Percentiles rank a stretch among this genome's conserved stretches.
Conservation (phyloP, 2,888 invertebrate genomes). For the Selenia dentaria region DNA sequence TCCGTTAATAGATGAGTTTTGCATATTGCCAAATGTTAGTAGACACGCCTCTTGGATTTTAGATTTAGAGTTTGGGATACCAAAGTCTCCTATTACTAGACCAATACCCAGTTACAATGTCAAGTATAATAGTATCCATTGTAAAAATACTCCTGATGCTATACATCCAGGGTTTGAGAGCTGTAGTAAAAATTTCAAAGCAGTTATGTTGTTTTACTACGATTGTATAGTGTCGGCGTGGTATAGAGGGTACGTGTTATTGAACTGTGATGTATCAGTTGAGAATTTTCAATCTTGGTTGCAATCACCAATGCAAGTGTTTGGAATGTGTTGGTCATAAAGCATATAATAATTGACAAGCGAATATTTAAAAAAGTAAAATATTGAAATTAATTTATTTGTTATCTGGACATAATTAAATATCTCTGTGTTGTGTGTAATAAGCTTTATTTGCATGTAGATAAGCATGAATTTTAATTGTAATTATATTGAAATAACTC, state of each 20-base stretch:
- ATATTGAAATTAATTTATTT: too few relatives aligned
- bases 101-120: slow-evolving; percentile 60
- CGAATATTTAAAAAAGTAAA: too few relatives aligned
- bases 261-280: slow-evolving; percentile 55
- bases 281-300: slow-evolving; percentile 68
- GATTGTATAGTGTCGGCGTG: slow-evolving; percentile 59
- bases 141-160: slow-evolving; percentile 56
- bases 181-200: slow-evolving; percentile 56
- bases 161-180: slow-evolving; percentile 66
- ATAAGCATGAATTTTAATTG: slow-evolving; percentile 28
- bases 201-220: slow-evolving; percentile 57
- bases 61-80: slow-evolving; percentile 65
- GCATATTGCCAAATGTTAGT: slow-evolving; percentile 46
- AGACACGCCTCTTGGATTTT: slow-evolving; percentile 57
- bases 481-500: slow-evolving; percentile 5
- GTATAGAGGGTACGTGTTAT: slow-evolving; percentile 57
- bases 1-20: slow-evolving; percentile 62
- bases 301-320: slow-evolving; percentile 51
- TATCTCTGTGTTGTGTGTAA: too few relatives aligned
- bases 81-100: slow-evolving; percentile 48
- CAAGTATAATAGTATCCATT: slow-evolving; percentile 57
- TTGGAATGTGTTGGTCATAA: slow-evolving; percentile 69
- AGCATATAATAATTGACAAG: neutral
- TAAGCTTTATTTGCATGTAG: slow-evolving; percentile 10
- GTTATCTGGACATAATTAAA: too few relatives aligned